Evolutionary conservation across 92 coral and sea anemone genomes (phyloP).

Genomic region (Zoanthus solanderi): DNA sequence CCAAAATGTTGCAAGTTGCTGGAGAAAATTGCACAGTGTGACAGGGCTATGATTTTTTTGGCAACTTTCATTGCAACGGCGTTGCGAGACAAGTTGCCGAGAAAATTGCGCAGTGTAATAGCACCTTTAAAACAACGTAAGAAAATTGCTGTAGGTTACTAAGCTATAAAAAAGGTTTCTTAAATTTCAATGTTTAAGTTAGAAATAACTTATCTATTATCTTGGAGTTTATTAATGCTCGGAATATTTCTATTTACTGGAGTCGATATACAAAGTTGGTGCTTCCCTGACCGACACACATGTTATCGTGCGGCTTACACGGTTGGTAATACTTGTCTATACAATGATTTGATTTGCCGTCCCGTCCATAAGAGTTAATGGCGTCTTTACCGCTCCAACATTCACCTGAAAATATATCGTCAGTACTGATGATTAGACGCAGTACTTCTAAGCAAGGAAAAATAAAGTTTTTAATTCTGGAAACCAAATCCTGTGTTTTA

Average conservation of each 20-base stretch:
- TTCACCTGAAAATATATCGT: constrained; percentile 65
- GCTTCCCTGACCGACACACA: constrained; percentile 62
- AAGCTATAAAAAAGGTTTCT: too few relatives aligned
- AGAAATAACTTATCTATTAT: not conserved
- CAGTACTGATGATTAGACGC: not conserved
- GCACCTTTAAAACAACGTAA: too few relatives aligned
- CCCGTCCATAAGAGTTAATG: constrained; percentile 13
- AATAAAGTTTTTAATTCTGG: not conserved
- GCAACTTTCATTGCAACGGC: too few relatives aligned
- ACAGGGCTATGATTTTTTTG: too few relatives aligned
- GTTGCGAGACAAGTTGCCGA: too few relatives aligned
- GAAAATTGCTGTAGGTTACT: too few relatives aligned
- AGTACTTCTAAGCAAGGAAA: not conserved
- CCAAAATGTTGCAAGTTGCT: too few relatives aligned
- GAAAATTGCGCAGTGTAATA: too few relatives aligned
- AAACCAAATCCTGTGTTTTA: not conserved
- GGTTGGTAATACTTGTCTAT: constrained; percentile 58
- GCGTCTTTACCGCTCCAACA: constrained; percentile 84
- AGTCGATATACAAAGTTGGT: constrained; percentile 66
- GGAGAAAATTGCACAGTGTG: too few relatives aligned
- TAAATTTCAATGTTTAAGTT: too few relatives aligned
- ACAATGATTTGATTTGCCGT: constrained; percentile 58
- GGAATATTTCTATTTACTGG: not conserved
- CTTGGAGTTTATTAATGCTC: not conserved
- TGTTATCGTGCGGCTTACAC: constrained; percentile 45